Base-by-base conservation (phyloP, 2,888 invertebrate genomes). In the Stenoptilia bipunctidactyla region DNA sequence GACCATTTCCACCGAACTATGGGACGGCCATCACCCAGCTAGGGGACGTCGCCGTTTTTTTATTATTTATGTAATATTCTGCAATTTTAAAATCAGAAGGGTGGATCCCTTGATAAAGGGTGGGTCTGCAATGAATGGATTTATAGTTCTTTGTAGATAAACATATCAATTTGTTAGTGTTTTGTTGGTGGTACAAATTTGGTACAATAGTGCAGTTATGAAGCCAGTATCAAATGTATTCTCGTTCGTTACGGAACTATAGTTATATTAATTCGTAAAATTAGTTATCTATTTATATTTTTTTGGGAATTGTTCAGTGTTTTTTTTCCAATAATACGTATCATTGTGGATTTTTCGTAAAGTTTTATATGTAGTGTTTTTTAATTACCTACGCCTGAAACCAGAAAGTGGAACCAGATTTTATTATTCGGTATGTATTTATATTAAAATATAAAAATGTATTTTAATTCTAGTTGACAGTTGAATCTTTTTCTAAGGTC, bases 141-240 rank as follows among this genome's bases (percentile, higher is more conserved):
- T 82, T 82, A 77, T 79, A 68, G 75, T 70, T 61, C 70, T 71
- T 64, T 74, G 77, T 79, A 82, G 82, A 82, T 82, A 82, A 82
- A 82, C 82, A 82, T 80, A 82, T 82, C 82, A 82, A 82, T 82
- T 82, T 82, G 82, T 82, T 77, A 66, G 73, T 76, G 76, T 73
- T 80, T 80, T 80, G 82, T 80, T 68, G 66, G 66, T 53, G 55
- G 68, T 69, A 72, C 30, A 68, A 76, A 73, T 72, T 67, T 72
- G 69, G 58, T 71, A 66, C 76, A 72, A 76, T 82, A 73, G 74
- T 56, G 61, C 45, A 48, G 55, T 44, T 50, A 52, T 46, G 50
- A 56, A 47, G 52, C 73, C 82, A 83, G 82, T 83, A 57, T 59
- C 45, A 50, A 56, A 58, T 64, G 67, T 66, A 70, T 64, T 69